phyloP scores from a whole-genome alignment of 2,888 invertebrate species.

The Venustoraphidia nigricollis region DNA sequence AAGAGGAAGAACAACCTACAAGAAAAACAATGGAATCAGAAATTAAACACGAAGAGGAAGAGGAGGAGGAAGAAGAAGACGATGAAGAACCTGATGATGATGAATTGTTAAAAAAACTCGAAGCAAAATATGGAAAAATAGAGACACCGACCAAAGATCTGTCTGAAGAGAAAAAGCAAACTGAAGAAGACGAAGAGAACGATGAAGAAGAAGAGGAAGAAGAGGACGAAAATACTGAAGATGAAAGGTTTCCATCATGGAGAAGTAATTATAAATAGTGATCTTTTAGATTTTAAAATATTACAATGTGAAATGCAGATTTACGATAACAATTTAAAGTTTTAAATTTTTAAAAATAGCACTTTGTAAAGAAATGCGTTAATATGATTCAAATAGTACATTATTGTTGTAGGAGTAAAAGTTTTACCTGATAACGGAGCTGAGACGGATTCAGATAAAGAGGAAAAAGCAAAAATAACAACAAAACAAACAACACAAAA shows the following conservation, averaged over 20 bases:
- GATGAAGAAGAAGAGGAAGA: conserved; percentile 20
- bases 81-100: conserved; percentile 46
- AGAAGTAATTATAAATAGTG: conserved; percentile 22
- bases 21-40: conserved; percentile 1
- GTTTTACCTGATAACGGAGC: conserved; percentile 9
- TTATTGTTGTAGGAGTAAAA: conserved; percentile 15
- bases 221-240: conserved; percentile 12
- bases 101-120: conserved; percentile 50
- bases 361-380: no score
- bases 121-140: conserved; percentile 57
- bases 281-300: no score
- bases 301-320: no score
- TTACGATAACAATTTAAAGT: no score
- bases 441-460: conserved; percentile 11
- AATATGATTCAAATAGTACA: no score
- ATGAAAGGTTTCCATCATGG: conserved; percentile 19
- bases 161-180: conserved; percentile 28
- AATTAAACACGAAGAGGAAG: conserved; percentile 9
- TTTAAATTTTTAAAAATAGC: no score
- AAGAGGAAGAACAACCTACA: conserved; percentile 25
- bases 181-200: conserved; percentile 30
- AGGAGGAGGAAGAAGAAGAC: conserved; percentile 11
- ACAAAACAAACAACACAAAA: conserved; percentile 6
- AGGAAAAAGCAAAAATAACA: conserved; percentile 9
- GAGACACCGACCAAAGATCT: conserved; percentile 28